Percentiles rank a stretch among this genome's conserved stretches.
Conservation (phyloP, 2,113 vertebrate species). For the Vulpes vulpes region DNA sequence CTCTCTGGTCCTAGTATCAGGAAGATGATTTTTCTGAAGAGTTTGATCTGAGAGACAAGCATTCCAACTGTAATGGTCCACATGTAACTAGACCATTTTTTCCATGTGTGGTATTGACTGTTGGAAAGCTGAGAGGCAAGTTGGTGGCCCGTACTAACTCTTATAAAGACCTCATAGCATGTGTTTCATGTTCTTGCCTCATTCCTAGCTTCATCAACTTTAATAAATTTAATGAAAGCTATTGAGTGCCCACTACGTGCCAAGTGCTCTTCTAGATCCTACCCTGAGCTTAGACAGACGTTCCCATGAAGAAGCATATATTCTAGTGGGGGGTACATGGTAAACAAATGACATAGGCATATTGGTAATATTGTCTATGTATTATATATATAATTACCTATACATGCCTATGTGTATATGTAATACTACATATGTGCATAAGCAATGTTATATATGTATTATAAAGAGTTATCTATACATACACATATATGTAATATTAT, state of each 20-base stretch:
- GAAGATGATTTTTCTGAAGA: background rate
- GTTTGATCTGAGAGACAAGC: background rate
- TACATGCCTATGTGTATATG: background rate
- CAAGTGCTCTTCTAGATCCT: background rate
- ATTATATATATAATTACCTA: background rate
- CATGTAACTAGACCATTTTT: background rate
- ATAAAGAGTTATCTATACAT: background rate
- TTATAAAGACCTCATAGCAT: background rate
- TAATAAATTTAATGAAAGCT: background rate
- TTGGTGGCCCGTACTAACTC: background rate
- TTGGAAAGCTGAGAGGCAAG: background rate
- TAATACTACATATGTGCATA: background rate
- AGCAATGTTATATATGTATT: no score
- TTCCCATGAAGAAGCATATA: background rate
- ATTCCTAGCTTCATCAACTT: background rate
- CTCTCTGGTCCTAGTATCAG: background rate
- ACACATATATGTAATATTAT: background rate
- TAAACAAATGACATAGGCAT: background rate
- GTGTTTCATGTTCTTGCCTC: background rate
- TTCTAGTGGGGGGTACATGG: no score
- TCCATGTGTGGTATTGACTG: background rate
- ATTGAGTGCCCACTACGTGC: background rate
- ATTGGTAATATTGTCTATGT: background rate
- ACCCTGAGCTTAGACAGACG: background rate
- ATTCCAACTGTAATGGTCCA: background rate